Evolutionary conservation across 30 jellyfish, hydroid and myxozoan genomes (phyloP), one percentile per base, ranked within the genome.

Genomic region (Aurelia aurita): DNA sequence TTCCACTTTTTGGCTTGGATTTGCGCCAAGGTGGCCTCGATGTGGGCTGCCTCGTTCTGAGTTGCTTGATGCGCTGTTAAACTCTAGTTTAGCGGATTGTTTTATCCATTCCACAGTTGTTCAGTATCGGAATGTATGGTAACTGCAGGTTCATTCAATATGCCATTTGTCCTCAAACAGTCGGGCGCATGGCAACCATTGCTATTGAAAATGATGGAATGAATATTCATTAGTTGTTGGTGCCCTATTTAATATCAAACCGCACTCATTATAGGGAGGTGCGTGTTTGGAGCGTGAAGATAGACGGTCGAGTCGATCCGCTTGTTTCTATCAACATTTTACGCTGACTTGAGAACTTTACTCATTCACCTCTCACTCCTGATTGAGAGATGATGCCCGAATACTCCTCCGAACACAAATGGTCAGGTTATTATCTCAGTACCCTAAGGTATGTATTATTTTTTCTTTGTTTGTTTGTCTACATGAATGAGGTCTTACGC

Each of bases 191-290:
- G 90, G 82, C 90, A 77, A 87, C 96, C 90, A 87, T 75, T 87
- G 71, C 96, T 75, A 77, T 87, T 55, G 86, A 64, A 74, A 26
- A 47, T 18, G 34, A 46, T 21, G 58, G 73, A 35, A 87, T 87
- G 89, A 87, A 87, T 87, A 87, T 87, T 87, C 77, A 87, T 87
- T 25, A 72, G 90, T 58, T 87, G 96, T 87, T 76, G 96, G 90
- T 87, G 84, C 82, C 87, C 90, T 87, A 87, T 87, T 87, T 66
- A 77, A 77, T 61, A 55, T 81, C 67, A 75, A 69, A 77, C 96
- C 96, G 78, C 89, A 87, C 88, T 72, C 96, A 44, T 87, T 75
- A 77, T 87, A 49, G 86, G 80, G 93, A 57, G 73, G 80, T 83
- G 77, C 87, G 74, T 83, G 80, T 83, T 83, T 74, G 34, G 62